Conservation (phyloP, 1,140 invertebrate genomes). For the Cydia amplana region DNA sequence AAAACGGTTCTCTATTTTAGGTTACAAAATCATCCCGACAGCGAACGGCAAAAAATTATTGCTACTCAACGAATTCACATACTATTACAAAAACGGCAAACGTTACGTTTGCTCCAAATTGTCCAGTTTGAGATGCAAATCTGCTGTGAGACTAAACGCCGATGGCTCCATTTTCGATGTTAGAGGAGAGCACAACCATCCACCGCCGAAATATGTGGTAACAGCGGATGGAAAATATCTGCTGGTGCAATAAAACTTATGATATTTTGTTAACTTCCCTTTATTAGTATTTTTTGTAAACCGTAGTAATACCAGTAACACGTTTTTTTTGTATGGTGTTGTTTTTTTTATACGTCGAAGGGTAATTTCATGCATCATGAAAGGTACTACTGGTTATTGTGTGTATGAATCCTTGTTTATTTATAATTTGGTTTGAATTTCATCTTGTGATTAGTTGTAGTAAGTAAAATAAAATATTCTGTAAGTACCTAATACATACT, state of each 20-base stretch:
- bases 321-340: no score
- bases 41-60: not conserved
- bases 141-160: conserved; percentile 37
- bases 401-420: no score
- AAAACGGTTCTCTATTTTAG: not conserved
- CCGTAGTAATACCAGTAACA: no score
- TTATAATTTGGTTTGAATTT: no score
- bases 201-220: not conserved
- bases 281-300: no score
- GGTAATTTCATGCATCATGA: no score
- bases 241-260: not conserved
- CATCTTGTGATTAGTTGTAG: no score
- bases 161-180: not conserved
- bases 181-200: not conserved
- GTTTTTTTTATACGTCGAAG: no score
- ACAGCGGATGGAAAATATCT: not conserved
- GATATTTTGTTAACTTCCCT: no score
- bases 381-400: no score
- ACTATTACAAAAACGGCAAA: not conserved
- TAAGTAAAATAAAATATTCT: no score
- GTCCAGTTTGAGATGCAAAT: conserved; percentile 41
- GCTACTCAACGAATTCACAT: not conserved
- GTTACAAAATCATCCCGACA: not conserved
- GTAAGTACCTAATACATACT: no score
- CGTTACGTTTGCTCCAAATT: conserved; percentile 50